Evolutionary conservation across 1,140 invertebrate genomes (phyloP), one percentile per base, ranked within the genome.

Genomic region (Camponotus pennsylvanicus): DNA sequence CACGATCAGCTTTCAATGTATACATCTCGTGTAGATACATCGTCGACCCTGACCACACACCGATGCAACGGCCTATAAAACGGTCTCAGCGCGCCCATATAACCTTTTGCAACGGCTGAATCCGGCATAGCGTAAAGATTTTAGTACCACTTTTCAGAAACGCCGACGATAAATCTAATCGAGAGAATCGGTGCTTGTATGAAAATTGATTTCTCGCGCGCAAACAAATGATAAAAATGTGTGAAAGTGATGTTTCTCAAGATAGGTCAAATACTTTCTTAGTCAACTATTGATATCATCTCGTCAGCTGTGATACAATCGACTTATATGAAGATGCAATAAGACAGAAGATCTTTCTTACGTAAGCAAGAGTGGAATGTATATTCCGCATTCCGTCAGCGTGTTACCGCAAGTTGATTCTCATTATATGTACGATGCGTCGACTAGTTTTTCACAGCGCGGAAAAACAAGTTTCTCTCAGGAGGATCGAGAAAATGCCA

Each of bases 381-480:
- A 21, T 69, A 89, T 89, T 86, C 88, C 77, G 88, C 88, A 86
- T 89, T 88, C 87, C 88, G 37, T 3, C 13, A 32, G 34, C 52
- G 63, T 32, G 70, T 77, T 59, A 71, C 45, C 15, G 69, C 37
- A 55, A 73, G 55, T 77, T 83, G 63, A 71, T 83, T 6, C 78
- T 52, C 67, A 37, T 82, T 15, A 73, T 73, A 7, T 18, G n/a
- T n/a, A 42, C 40, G 37, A 71, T n/a, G 52, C 45, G 66, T 71
- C 13, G 21, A 80, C 49, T 32, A 80, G 59, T 80, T 71, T 79
- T 49, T 75, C 77, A 49, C 64, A 32, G 52, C 55, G 42, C 3
- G 37, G 37, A 18, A 45, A 37, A 64, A 64, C n/a, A 27, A 57
- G 18, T n/a, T 61, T 21, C 49, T 37, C 49, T 37, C 15, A 18